Evolutionary conservation across 92 coral and sea anemone genomes (phyloP).

Genomic region (Palythoa grandiflora): DNA sequence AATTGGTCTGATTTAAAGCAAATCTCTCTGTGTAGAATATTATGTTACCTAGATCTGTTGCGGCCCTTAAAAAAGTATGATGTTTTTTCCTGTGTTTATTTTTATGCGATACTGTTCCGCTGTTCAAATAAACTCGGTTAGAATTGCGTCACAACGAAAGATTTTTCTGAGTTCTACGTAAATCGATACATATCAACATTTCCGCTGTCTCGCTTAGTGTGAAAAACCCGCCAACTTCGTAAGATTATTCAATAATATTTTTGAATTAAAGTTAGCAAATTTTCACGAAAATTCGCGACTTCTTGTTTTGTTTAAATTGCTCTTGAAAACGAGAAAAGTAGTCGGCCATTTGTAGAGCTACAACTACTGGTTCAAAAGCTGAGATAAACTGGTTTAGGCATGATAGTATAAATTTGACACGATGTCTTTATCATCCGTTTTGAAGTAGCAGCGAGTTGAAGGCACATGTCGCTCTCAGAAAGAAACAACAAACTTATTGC

Average conservation of each 20-base stretch:
- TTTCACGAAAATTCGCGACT: background rate
- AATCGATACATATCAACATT: background rate
- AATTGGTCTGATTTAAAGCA: background rate
- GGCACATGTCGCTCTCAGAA: background rate
- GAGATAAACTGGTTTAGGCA: too few relatives aligned
- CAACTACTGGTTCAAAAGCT: too few relatives aligned
- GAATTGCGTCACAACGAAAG: constrained; percentile 25
- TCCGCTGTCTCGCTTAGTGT: background rate
- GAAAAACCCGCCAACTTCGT: background rate
- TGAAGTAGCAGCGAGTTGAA: background rate
- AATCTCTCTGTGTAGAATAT: background rate
- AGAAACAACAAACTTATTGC: background rate
- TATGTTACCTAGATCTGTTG: background rate
- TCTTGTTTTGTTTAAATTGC: too few relatives aligned
- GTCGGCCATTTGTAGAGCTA: too few relatives aligned
- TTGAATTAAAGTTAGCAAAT: background rate
- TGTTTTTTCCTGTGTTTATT: constrained; percentile 23
- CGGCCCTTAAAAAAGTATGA: background rate
- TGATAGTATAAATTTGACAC: too few relatives aligned
- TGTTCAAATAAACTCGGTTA: background rate
- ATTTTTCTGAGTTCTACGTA: constrained; percentile 1
- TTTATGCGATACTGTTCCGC: constrained; percentile 15
- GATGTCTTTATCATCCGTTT: too few relatives aligned
- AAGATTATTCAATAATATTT: background rate
- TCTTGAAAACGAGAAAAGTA: too few relatives aligned